Evolutionary conservation across 2,797 vertebrate genomes (phyloP).

Genomic region (Acanthurus lineatus): DNA sequence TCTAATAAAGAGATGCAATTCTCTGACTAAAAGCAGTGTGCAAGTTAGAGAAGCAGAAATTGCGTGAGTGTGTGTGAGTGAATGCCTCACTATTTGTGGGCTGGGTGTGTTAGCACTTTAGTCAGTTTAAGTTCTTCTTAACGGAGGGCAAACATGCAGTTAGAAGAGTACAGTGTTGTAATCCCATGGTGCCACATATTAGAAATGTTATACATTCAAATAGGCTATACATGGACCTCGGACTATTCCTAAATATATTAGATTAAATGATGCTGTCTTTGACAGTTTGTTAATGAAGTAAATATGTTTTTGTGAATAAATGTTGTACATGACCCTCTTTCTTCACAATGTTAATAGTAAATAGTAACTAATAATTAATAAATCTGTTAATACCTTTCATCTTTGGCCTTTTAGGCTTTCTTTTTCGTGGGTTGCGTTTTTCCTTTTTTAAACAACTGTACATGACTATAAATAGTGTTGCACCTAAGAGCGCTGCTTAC

Average conservation of each 20-base stretch:
- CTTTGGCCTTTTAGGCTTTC: constrained; percentile 11
- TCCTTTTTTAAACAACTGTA: no score
- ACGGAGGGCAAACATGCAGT: constrained; percentile 55
- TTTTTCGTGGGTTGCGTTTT: constrained; percentile 5
- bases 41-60: constrained; percentile 6
- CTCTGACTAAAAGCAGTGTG: constrained; percentile 50
- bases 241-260: constrained; percentile 72
- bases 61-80: constrained; percentile 8
- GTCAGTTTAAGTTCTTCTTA: constrained; percentile 60
- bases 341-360: constrained; percentile 77
- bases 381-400: constrained; percentile 71
- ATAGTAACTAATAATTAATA: constrained; percentile 79
- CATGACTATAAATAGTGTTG: background rate
- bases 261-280: constrained; percentile 77
- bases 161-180: constrained; percentile 66
- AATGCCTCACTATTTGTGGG: constrained; percentile 47
- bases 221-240: constrained; percentile 75
- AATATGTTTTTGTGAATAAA: constrained; percentile 81
- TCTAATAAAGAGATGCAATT: constrained; percentile 60
- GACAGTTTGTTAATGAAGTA: constrained; percentile 81
- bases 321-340: constrained; percentile 81
- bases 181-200: constrained; percentile 78
- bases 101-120: constrained; percentile 77
- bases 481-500: background rate
- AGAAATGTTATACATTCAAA: constrained; percentile 83